Evolutionary conservation across 2,888 invertebrate genomes (phyloP).

Genomic region (Mesorhabditis sp.): DNA sequence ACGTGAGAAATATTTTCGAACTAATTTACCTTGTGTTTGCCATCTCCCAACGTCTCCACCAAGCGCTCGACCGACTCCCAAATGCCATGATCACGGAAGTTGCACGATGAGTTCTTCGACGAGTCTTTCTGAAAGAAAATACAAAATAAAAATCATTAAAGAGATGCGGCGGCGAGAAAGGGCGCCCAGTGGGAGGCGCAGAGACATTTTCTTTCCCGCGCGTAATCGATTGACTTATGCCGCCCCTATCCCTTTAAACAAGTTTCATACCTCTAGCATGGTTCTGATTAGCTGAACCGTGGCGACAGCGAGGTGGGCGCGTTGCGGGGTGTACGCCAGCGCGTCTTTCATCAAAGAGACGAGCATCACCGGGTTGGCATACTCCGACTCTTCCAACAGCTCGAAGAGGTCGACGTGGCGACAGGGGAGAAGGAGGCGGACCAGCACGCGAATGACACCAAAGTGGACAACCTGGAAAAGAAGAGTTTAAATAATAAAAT

Average conservation of each 20-base stretch:
- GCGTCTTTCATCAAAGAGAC: background rate
- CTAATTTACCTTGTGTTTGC: background rate
- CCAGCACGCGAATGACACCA: slow-evolving; percentile 1
- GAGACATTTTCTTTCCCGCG: too few relatives aligned
- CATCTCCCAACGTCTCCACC: background rate
- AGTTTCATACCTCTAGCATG: background rate
- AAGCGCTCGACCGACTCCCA: background rate
- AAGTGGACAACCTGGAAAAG: background rate
- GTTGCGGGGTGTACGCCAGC: background rate
- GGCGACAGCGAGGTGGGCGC: background rate
- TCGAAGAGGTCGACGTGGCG: slow-evolving; percentile 6
- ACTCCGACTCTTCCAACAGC: background rate
- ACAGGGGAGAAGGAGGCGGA: background rate
- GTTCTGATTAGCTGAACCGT: slow-evolving; percentile 1
- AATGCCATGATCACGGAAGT: background rate
- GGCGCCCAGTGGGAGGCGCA: too few relatives aligned
- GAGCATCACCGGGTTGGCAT: background rate
- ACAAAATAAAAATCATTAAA: background rate
- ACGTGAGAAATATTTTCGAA: background rate
- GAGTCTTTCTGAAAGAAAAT: slow-evolving; percentile 3
- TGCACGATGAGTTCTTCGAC: background rate
- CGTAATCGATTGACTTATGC: background rate
- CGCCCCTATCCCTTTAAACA: background rate
- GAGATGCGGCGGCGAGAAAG: too few relatives aligned
- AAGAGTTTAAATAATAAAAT: background rate